phyloP scores from a whole-genome alignment of 2,797 vertebrate species.

The Vespertilio murinus region DNA sequence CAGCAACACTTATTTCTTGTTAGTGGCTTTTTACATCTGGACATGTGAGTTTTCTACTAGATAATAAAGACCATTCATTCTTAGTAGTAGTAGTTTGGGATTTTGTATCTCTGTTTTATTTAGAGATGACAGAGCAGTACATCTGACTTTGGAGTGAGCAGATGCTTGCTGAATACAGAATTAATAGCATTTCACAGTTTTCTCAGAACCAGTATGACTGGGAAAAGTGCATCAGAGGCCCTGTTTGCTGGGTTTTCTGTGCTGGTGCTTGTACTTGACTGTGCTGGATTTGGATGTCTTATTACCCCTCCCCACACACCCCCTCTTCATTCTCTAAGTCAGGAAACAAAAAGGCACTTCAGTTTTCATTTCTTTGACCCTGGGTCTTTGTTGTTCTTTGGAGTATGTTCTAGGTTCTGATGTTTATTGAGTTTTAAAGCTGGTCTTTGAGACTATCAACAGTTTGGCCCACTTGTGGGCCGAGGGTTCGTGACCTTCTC shows the following conservation, averaged over 20 bases:
- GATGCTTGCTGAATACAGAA: neutral
- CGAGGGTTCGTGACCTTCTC: accelerated
- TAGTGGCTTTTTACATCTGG: constrained; percentile 15
- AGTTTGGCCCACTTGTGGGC: neutral
- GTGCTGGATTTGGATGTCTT: neutral
- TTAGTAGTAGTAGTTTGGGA: neutral
- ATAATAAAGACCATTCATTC: neutral
- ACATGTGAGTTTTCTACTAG: neutral
- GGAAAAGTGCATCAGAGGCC: neutral
- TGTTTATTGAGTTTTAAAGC: neutral
- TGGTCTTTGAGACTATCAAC: neutral
- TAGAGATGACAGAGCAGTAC: neutral
- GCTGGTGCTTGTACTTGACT: neutral
- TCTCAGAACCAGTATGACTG: neutral
- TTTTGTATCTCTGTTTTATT: constrained; percentile 3
- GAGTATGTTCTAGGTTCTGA: neutral
- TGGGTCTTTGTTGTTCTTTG: neutral
- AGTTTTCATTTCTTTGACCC: neutral
- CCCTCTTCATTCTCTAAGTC: neutral
- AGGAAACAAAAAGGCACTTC: constrained; percentile 14
- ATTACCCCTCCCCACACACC: neutral
- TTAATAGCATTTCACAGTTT: neutral
- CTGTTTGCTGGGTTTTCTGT: neutral
- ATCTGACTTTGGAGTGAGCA: constrained; percentile 26
- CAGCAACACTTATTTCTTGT: neutral